Evolutionary conservation across 1,140 invertebrate species (phyloP).

Genomic region (Calliopsis andreniformis): DNA sequence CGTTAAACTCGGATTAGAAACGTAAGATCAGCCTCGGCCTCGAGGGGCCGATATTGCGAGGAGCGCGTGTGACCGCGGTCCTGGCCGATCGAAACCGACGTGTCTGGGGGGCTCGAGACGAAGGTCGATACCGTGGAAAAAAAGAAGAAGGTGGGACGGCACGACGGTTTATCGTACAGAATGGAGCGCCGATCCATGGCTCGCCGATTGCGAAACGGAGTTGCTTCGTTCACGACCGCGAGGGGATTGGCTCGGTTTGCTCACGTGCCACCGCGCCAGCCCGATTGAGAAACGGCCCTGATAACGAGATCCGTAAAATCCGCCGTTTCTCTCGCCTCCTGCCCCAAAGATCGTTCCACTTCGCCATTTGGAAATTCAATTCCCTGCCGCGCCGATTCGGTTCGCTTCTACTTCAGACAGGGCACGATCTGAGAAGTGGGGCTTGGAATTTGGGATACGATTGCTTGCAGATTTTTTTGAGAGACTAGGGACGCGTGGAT

Average conservation of each 20-base stretch:
- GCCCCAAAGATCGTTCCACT: neutral
- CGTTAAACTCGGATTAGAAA: conserved; percentile 39
- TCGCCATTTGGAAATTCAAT: neutral
- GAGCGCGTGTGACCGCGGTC: conserved; percentile 21
- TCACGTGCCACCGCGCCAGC: conserved; percentile 32
- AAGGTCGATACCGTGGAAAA: conserved; percentile 26
- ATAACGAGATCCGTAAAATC: conserved; percentile 42
- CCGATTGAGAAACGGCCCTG: conserved; percentile 51
- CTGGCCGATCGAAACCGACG: conserved; percentile 26
- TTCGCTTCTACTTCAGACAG: too few relatives aligned
- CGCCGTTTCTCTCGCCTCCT: neutral
- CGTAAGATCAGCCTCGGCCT: conserved; percentile 49
- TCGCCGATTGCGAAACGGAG: conserved; percentile 45
- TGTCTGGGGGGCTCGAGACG: conserved; percentile 27
- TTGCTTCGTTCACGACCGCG: conserved; percentile 32
- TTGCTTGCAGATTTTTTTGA: too few relatives aligned
- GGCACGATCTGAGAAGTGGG: too few relatives aligned
- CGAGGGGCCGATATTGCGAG: conserved; percentile 57
- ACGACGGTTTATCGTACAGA: conserved; percentile 32
- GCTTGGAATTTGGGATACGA: too few relatives aligned
- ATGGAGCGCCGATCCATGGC: conserved; percentile 31
- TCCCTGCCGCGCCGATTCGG: neutral
- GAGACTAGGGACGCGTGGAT: too few relatives aligned
- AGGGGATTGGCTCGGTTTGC: conserved; percentile 46
- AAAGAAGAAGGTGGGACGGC: conserved; percentile 3